phyloP scores from a whole-genome alignment of 1,140 invertebrate species.

The Drosophila ohnishii region DNA sequence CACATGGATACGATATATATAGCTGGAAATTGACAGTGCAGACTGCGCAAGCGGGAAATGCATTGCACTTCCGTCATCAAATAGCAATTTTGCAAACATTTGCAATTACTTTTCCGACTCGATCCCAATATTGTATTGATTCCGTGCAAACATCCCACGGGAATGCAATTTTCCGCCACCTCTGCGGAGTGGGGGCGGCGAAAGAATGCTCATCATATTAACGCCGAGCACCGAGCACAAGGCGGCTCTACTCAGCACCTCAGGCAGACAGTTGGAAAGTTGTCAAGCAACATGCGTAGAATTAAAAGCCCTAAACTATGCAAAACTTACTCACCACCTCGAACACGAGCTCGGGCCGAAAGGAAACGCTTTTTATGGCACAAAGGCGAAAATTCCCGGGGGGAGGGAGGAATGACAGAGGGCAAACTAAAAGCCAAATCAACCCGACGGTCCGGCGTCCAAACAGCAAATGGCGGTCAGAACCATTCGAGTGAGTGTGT shows the following conservation, averaged over 20 bases:
- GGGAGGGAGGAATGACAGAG: conserved; percentile 20
- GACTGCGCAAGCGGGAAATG: conserved; percentile 52
- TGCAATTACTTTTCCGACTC: conserved; percentile 48
- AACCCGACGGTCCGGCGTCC: conserved; percentile 64
- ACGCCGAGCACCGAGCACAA: conserved; percentile 47
- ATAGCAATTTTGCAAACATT: conserved; percentile 63
- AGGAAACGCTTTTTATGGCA: conserved; percentile 19
- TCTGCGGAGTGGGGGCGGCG: conserved; percentile 1
- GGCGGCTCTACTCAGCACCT: conserved; percentile 19
- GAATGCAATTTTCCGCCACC: conserved; percentile 51
- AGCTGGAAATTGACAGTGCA: conserved; percentile 21
- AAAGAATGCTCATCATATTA: conserved; percentile 38
- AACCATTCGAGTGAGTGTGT: conserved; percentile 35
- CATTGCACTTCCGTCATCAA: conserved; percentile 59
- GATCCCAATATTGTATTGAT: conserved; percentile 57
- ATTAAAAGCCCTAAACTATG: conserved; percentile 73
- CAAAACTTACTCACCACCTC: conserved; percentile 34
- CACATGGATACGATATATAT: conserved; percentile 8
- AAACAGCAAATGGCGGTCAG: conserved; percentile 73
- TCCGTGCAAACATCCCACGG: conserved; percentile 54
- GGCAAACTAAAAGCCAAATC: conserved; percentile 45
- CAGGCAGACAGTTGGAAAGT: conserved; percentile 23
- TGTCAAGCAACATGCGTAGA: conserved; percentile 61
- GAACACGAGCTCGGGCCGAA: conserved; percentile 16
- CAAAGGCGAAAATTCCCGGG: conserved; percentile 56